phyloP scores from a whole-genome alignment of 2,113 vertebrate genomes.

The Rhagologus leucostigma region DNA sequence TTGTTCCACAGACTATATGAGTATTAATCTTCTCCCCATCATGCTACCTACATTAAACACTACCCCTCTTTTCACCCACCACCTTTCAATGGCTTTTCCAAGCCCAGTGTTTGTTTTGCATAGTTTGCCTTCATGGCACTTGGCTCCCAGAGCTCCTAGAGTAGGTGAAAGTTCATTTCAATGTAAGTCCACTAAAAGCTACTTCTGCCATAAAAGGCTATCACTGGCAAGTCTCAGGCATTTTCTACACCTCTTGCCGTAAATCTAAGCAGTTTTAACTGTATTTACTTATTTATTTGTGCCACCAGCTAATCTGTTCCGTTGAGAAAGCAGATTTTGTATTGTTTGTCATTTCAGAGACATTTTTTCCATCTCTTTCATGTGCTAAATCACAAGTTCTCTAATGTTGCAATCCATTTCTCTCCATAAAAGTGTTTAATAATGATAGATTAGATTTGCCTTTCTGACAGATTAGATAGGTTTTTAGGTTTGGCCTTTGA shows the following conservation, averaged over 20 bases:
- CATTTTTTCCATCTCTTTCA: slow-evolving; percentile 49
- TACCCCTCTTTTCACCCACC: background rate
- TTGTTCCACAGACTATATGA: background rate
- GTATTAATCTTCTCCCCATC: background rate
- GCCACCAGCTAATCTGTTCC: slow-evolving; percentile 46
- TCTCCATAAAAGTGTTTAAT: slow-evolving; percentile 61
- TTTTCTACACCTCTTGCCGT: slow-evolving; percentile 7
- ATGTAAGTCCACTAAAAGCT: background rate
- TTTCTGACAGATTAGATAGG: slow-evolving; percentile 68
- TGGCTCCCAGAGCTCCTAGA: background rate
- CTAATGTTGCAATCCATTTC: slow-evolving; percentile 58
- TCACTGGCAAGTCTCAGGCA: background rate
- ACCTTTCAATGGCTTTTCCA: background rate
- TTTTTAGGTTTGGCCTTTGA: slow-evolving; percentile 59
- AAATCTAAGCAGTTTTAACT: slow-evolving; percentile 19
- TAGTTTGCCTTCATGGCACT: background rate
- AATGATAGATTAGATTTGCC: slow-evolving; percentile 62
- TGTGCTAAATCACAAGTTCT: slow-evolving; percentile 49
- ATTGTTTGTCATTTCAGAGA: slow-evolving; percentile 49
- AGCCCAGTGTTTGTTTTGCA: background rate
- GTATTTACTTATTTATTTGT: slow-evolving; percentile 51
- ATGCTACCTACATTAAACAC: background rate
- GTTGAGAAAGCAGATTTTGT: slow-evolving; percentile 49
- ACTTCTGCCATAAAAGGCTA: background rate
- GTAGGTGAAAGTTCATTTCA: background rate